Conservation (phyloP, 1,140 invertebrate genomes). For the Heterodera schachtii region DNA sequence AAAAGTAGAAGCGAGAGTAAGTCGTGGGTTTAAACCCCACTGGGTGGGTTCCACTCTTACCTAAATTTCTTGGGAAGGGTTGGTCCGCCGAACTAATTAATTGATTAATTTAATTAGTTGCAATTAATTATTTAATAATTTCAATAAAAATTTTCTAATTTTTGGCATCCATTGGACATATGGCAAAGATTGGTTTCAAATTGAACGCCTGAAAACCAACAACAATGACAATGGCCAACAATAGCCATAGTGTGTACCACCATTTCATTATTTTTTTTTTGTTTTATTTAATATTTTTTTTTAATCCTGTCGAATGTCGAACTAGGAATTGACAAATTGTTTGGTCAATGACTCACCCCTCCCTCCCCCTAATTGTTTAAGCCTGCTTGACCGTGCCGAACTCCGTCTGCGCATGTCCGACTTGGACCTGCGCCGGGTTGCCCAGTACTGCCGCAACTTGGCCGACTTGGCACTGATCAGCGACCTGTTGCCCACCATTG, state of each 20-base stretch:
- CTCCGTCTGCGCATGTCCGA: conserved; percentile 77
- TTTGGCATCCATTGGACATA: background rate
- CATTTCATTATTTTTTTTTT: too few relatives aligned
- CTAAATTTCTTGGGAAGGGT: conserved; percentile 27
- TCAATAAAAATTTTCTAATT: background rate
- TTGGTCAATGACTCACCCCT: conserved; percentile 23
- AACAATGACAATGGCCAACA: background rate
- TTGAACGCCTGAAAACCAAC: background rate
- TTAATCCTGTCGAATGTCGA: too few relatives aligned
- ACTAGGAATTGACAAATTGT: background rate
- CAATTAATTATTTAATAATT: too few relatives aligned
- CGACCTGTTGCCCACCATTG: too few relatives aligned
- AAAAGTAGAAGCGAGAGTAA: conserved; percentile 21
- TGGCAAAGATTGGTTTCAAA: background rate
- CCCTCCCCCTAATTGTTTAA: background rate
- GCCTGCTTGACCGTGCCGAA: conserved; percentile 66
- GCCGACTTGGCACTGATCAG: conserved; percentile 89
- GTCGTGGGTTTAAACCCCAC: too few relatives aligned
- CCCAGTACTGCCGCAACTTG: too few relatives aligned
- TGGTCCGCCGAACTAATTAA: background rate
- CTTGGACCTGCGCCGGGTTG: too few relatives aligned
- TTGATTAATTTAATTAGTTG: too few relatives aligned
- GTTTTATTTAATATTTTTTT: too few relatives aligned
- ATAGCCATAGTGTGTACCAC: too few relatives aligned
- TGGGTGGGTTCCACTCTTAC: too few relatives aligned